Base-by-base conservation (phyloP, 1,140 invertebrate genomes). In the Saccostrea glomerata region DNA sequence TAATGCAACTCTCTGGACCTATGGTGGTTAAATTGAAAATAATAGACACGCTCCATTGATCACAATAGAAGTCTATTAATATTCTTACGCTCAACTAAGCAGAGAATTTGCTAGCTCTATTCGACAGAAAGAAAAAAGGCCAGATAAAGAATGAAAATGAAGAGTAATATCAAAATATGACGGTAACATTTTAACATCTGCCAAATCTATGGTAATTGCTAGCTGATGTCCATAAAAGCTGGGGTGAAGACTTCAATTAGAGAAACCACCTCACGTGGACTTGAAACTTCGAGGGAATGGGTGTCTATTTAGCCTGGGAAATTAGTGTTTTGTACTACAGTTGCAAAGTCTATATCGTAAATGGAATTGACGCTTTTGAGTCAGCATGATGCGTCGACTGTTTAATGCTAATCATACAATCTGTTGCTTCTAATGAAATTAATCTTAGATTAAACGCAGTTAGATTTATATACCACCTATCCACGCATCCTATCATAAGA, bases 61-160 rank as follows among this genome's bases (percentile, higher is more conserved):
- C 70, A 77, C 15, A 77, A 77, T 77, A 77, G 70, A 77, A 77
- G 70, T 77, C 70, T 77, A 77, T 77, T 77, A 77, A 77, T 77
- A 77, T 77, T 77, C 70, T 77, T 77, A 77, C 70, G 70, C 70
- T 77, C 70, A 77, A 77, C 70, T 77, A 36, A 36, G 70, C 70
- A 40, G 70, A 77, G 70, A 30, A 77, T 77, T 77, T 77, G 70
- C 70, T 4, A 77, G 70, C 25, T 77, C 70, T 77, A 77, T 77
- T 63, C 58, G 17, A 63, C 25, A 30, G 23, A 15, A 20, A n/a
- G n/a, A 73, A 77, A 77, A 73, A 73, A 30, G 25, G 70, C 25
- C 70, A 77, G 30, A 77, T 25, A 77, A 77, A 77, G 23, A 73
- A 73, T 25, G 70, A 77, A 77, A 77, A 77, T 77, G 25, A 77